Evolutionary conservation across 2,113 vertebrate species (phyloP).

Genomic region (Phaethon lepturus): DNA sequence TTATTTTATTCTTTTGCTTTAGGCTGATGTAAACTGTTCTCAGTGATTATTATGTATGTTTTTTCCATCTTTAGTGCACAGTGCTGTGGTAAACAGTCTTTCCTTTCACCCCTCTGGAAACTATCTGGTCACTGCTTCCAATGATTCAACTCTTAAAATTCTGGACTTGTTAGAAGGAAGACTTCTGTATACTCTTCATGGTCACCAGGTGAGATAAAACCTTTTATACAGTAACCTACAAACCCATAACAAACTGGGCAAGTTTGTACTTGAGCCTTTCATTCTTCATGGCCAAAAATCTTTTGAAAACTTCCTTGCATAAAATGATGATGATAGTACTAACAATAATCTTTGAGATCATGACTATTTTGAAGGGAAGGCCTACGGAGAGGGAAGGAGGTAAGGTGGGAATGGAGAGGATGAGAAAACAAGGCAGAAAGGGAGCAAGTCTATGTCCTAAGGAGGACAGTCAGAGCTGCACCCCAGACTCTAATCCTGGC

Average conservation of each 20-base stretch:
- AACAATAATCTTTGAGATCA: not conserved
- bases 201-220: constrained; percentile 90
- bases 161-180: constrained; percentile 94
- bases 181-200: constrained; percentile 93
- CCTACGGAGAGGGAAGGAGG: not conserved
- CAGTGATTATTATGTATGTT: not conserved
- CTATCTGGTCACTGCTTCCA: constrained; percentile 93
- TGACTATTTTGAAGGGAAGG: not conserved
- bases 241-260: not conserved
- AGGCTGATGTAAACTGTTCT: not conserved
- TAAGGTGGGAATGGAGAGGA: not conserved
- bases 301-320: not conserved
- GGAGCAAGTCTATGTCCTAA: not conserved
- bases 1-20: constrained; percentile 1
- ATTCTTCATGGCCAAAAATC: not conserved
- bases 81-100: constrained; percentile 87
- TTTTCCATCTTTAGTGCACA: constrained; percentile 84
- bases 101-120: constrained; percentile 93
- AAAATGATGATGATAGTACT: not conserved
- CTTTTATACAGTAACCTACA: not conserved
- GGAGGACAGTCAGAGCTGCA: not conserved
- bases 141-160: constrained; percentile 95
- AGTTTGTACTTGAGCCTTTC: not conserved
- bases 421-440: not conserved
- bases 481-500: not conserved